Percentiles rank a stretch among this genome's conserved stretches.
These are phyloP conservation scores for Argynnis bischoffii DNA, from an alignment of 2,888 invertebrate species.

Conservation along the genomic window DNA sequence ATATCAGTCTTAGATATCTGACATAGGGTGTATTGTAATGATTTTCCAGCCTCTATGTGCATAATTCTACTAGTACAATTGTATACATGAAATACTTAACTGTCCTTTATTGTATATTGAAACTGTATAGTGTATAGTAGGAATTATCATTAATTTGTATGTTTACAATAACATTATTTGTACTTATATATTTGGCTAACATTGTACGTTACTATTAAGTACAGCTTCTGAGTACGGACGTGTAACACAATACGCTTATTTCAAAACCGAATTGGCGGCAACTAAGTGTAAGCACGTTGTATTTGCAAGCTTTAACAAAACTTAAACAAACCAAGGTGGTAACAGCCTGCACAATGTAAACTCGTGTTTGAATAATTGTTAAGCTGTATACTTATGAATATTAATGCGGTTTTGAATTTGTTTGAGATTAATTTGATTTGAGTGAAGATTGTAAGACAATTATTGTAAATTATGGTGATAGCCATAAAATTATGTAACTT, in stretches of 20 bases:
- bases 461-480: neutral
- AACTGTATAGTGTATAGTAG: neutral
- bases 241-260: conserved; percentile 69
- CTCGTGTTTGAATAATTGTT: conserved; percentile 59
- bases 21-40: conserved; percentile 68
- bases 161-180: neutral
- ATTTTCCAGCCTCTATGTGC: conserved; percentile 37
- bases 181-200: neutral
- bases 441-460: conserved; percentile 19
- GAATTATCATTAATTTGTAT: neutral
- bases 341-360: conserved; percentile 49
- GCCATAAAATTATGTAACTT: no score
- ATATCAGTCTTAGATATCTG: conserved; percentile 63
- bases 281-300: conserved; percentile 56
- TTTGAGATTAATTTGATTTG: conserved; percentile 37
- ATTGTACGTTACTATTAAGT: conserved; percentile 43
- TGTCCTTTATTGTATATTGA: no score
- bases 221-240: conserved; percentile 54
- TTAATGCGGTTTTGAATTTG: conserved; percentile 50
- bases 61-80: no score
- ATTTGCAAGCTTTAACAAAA: conserved; percentile 59
- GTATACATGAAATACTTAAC: no score
- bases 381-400: conserved; percentile 61
- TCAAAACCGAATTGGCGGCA: conserved; percentile 57
- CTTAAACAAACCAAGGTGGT: conserved; percentile 48